Evolutionary conservation across 2,888 invertebrate species (phyloP), one percentile per base, ranked within the genome.

Genomic region (Vanessa cardui): DNA sequence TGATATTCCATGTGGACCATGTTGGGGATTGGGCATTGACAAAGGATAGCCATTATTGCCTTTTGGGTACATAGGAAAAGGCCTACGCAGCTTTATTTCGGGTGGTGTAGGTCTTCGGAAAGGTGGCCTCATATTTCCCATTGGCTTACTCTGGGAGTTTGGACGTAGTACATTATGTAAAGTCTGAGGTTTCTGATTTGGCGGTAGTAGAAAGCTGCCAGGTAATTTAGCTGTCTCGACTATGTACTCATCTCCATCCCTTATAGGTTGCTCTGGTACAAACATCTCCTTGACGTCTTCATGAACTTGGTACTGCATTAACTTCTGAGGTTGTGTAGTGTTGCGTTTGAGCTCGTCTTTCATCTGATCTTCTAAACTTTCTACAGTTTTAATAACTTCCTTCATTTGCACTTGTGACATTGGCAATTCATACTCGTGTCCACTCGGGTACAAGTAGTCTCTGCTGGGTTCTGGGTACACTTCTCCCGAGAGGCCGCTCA

Each of bases 61-160:
- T 74, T 89, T 89, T 31, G 80, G 83, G 59, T 80, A 82, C 70
- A 80, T 81, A 6, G 83, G 83, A 47, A 82, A 80, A 12, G 87
- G 91, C 72, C 92, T 80, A 49, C 90, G 86, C n/a, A 89, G 71
- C 72, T 90, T 90, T 31, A 93, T 91, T 78, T 92, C 92, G n/a
- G 91, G 92, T 0, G 92, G 92, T 4, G 77, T 76, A 0, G 93
- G 92, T 12, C 92, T 83, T 54, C 92, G 83, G 71, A 86, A 92
- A 0, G 85, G 86, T 33, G 90, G 90, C 68, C 90, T 79, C 74
- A 82, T 81, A 47, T 84, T 83, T 8, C 80, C 83, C 67, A 75
- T 79, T 0, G 83, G 86, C 50, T 83, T 84, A 56, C 77, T 81
- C 1, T 85, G 84, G 8, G 81, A 78, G 31, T 75, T 83, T 0